A percentile compares a stretch with the other conserved stretches of the same genome.
phyloP scores from a whole-genome alignment of 2,888 invertebrate genomes.

The Adelognathus sp. region DNA sequence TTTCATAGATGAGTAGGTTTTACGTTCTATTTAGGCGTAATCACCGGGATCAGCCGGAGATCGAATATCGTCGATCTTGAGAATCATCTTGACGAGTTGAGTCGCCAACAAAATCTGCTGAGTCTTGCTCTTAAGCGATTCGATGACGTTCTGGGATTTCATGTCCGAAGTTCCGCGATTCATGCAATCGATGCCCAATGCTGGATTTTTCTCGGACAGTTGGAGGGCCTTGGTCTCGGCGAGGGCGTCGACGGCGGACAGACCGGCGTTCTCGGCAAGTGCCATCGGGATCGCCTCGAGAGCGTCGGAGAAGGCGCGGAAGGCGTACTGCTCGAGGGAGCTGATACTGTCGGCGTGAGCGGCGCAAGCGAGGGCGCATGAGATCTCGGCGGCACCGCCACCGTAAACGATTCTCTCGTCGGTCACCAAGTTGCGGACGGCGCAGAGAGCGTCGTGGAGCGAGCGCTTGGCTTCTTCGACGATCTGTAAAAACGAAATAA shows the following conservation, averaged over 20 bases:
- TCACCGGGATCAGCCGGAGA: conserved; percentile 80
- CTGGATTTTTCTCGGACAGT: conserved; percentile 90
- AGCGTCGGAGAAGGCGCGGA: conserved; percentile 97
- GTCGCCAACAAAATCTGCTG: conserved; percentile 98
- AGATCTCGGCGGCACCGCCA: conserved; percentile 98
- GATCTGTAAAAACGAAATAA: conserved; percentile 81
- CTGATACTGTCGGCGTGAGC: conserved; percentile 93
- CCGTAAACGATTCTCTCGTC: conserved; percentile 95
- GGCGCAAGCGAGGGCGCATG: conserved; percentile 95
- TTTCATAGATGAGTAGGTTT: conserved; percentile 4
- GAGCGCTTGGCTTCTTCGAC: conserved; percentile 89
- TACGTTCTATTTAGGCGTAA: conserved; percentile 43
- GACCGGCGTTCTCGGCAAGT: conserved; percentile 97
- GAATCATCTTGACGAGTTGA: conserved; percentile 99
- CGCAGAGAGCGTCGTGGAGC: conserved; percentile 89
- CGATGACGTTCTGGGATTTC: conserved; percentile 97
- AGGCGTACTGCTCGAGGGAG: conserved; percentile 98
- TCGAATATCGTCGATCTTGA: conserved; percentile 99
- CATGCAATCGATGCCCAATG: conserved; percentile 98
- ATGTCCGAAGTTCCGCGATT: conserved; percentile 92
- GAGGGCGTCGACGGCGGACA: conserved; percentile 95
- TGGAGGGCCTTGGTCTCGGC: conserved; percentile 96
- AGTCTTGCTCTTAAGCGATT: conserved; percentile 97
- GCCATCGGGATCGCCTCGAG: conserved; percentile 97
- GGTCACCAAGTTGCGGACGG: conserved; percentile 87